Percentiles rank a stretch among this genome's conserved stretches.
phyloP scores from a whole-genome alignment of 2,888 invertebrate species.

The Drosophila nr. medialis region DNA sequence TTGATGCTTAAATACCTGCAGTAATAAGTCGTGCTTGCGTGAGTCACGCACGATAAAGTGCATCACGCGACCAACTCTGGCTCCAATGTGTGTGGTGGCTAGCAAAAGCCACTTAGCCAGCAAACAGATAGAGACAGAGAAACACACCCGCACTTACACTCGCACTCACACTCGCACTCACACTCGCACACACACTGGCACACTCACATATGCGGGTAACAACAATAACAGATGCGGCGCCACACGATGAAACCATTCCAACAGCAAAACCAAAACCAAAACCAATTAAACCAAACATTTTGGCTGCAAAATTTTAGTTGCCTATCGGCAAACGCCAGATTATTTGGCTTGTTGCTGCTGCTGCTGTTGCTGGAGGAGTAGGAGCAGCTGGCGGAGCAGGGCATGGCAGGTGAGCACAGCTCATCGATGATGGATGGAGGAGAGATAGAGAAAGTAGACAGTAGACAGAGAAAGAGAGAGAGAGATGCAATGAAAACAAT shows the following conservation, averaged over 20 bases:
- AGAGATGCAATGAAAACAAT: slow-evolving; percentile 63
- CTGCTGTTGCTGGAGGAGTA: not conserved
- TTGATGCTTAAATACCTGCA: not conserved
- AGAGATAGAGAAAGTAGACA: not conserved
- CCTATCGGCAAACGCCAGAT: slow-evolving; percentile 48
- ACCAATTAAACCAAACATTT: slow-evolving; percentile 79
- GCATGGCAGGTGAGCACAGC: slow-evolving; percentile 37
- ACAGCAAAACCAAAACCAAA: slow-evolving; percentile 66
- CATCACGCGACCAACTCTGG: slow-evolving; percentile 1
- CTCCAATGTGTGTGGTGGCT: not conserved
- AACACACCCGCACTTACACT: not conserved
- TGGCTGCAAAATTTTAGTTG: slow-evolving; percentile 48
- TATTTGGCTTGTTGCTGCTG: slow-evolving; percentile 30
- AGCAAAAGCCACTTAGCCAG: slow-evolving; percentile 35
- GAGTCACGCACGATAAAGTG: not conserved
- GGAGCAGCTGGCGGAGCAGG: slow-evolving; percentile 7
- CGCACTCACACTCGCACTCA: not conserved
- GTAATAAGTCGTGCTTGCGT: not conserved
- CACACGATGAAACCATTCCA: slow-evolving; percentile 48
- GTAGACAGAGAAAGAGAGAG: not conserved
- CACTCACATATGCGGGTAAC: slow-evolving; percentile 16
- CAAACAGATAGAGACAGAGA: slow-evolving; percentile 2
- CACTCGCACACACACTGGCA: not conserved
- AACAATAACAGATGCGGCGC: slow-evolving; percentile 42
- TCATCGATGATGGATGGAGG: not conserved